Base-by-base conservation (phyloP, 2,113 vertebrate genomes). In the Oplegnathus fasciatus region DNA sequence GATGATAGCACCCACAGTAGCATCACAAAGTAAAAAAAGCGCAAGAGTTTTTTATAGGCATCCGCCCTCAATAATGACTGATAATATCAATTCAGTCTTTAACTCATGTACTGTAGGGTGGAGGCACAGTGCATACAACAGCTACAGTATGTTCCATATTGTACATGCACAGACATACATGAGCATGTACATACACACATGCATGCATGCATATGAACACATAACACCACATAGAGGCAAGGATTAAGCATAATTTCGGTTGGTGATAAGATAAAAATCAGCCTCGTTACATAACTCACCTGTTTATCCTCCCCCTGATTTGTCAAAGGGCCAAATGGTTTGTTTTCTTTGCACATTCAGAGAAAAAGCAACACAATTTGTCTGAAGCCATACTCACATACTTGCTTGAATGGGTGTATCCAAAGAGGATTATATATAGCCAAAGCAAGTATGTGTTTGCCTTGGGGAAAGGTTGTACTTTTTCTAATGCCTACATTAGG, bases 301-400 rank as follows among this genome's bases (percentile, higher is more conserved):
- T 58, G 55, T 32, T 64, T 42, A 44, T 64, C 8, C 17, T 77
- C 20, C 40, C 13, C 22, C n/a, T 75, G 24, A 52, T 78, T 68
- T 67, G 54, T 80, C 32, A 75, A 50, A 65, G 1, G 5, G 48
- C n/a, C 11, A 18, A 76, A 9, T 8, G 2, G 0, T 68, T 80
- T 75, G 79, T 89, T 90, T 72, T 84, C 64, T 85, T 84, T 76
- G 61, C 32, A 32, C 46, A 67, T 67, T 78, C 37, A 76, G 15
- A 67, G 40, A 46, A 62, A 72, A 65, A 69, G n/a, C 44, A 74
- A 32, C 17, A 58, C 18, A 8, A 20, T 10, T 40, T 46, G 2
- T 69, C 6, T 71, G 10, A 14, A 55, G 42, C 2, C 67, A 34
- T 52, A 42, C 54, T 8, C 30, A n/a, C 44, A 13, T 20, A 34